These are phyloP conservation scores for Suncus etruscus DNA, from an alignment of 2,113 vertebrate species.

Conservation along the genomic window DNA sequence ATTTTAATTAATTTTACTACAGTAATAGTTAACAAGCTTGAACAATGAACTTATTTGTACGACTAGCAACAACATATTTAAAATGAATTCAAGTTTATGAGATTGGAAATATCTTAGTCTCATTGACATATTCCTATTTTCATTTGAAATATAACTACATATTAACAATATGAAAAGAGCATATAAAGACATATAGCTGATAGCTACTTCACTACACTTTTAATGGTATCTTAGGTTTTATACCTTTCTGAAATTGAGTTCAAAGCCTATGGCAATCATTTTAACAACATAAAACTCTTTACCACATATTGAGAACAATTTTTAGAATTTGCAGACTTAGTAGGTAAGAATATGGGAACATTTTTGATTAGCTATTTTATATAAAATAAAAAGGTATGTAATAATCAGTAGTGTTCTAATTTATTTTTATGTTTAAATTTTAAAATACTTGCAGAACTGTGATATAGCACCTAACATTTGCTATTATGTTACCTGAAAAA, in stretches of 20 bases:
- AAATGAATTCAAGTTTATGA: neutral
- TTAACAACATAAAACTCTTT: neutral
- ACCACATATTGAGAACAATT: neutral
- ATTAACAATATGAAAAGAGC: slow-evolving; percentile 2
- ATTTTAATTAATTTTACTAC: neutral
- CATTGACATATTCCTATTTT: slow-evolving; percentile 6
- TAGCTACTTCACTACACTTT: neutral
- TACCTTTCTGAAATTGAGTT: slow-evolving; percentile 12
- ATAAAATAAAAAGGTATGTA: neutral
- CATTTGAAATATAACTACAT: slow-evolving; percentile 14
- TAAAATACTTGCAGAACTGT: neutral
- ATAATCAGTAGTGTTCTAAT: neutral
- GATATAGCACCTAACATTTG: neutral
- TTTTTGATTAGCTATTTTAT: slow-evolving; percentile 23
- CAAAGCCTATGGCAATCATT: neutral
- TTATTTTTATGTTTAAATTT: slow-evolving; percentile 25
- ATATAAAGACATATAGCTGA: neutral
- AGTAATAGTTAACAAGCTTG: neutral
- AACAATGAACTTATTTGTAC: neutral
- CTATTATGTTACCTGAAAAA: neutral
- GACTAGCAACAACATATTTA: neutral
- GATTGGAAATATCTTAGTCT: neutral
- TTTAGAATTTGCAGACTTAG: neutral
- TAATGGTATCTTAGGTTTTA: slow-evolving; percentile 13
- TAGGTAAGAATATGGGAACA: neutral